Evolutionary conservation across 2,113 vertebrate species (phyloP).

Genomic region (Prinia subflava): DNA sequence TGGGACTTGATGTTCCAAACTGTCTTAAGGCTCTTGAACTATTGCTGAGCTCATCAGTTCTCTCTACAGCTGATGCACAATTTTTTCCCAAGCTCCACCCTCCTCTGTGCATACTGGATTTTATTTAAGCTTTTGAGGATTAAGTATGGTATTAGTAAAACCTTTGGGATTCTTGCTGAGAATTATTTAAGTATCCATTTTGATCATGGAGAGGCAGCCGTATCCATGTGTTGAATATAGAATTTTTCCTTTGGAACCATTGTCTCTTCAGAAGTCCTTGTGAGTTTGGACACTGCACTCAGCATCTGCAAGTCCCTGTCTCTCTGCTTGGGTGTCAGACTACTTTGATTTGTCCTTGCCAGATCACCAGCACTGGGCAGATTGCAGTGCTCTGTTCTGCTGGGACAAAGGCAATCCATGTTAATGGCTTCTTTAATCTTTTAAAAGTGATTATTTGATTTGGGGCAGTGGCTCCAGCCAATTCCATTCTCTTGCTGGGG

Average conservation of each 20-base stretch:
- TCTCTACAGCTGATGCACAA: neutral
- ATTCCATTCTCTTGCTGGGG: neutral
- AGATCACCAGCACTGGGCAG: neutral
- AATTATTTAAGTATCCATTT: neutral
- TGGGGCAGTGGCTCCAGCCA: neutral
- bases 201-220: neutral
- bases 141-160: neutral
- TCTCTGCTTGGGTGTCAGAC: neutral
- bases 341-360: constrained; percentile 6
- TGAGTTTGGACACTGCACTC: neutral
- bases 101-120: neutral
- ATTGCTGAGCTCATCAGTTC: neutral
- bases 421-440: constrained; percentile 44
- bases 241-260: neutral
- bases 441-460: constrained; percentile 29
- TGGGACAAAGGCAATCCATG: neutral
- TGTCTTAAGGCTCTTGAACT: neutral
- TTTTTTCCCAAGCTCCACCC: neutral
- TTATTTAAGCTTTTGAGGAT: neutral
- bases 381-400: neutral
- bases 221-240: neutral
- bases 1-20: neutral
- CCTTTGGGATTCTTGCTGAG: neutral
- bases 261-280: neutral
- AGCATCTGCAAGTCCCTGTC: neutral